Evolutionary conservation across 2,888 invertebrate genomes (phyloP).

Genomic region (Heliconius ethilla): DNA sequence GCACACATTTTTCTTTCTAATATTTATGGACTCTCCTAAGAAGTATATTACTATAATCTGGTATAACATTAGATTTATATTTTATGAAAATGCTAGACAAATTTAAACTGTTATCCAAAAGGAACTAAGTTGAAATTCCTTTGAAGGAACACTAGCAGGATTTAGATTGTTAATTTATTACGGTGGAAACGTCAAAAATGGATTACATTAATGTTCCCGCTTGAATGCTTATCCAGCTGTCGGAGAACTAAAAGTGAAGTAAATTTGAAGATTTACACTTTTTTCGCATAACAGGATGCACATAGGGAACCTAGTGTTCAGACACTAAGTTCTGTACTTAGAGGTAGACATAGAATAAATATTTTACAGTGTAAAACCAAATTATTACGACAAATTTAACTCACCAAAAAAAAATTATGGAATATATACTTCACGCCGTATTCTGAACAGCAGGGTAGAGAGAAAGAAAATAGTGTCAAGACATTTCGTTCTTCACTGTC

Average conservation of each 20-base stretch:
- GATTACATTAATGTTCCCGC: slow-evolving; percentile 21
- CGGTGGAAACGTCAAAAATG: slow-evolving; percentile 24
- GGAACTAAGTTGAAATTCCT: neutral
- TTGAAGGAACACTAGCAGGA: neutral
- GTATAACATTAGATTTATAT: slow-evolving; percentile 6
- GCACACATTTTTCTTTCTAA: slow-evolving; percentile 1
- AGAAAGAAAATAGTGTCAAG: neutral
- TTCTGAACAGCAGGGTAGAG: too few species aligned
- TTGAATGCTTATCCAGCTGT: neutral
- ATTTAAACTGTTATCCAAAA: neutral
- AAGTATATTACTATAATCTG: slow-evolving; percentile 7
- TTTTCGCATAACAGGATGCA: too few species aligned
- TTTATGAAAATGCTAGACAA: neutral
- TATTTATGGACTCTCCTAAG: slow-evolving; percentile 12
- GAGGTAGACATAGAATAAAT: too few species aligned
- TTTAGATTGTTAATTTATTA: slow-evolving; percentile 18
- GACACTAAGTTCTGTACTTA: too few species aligned
- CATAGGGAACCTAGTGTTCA: too few species aligned
- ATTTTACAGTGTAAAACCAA: too few species aligned
- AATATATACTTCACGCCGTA: too few species aligned
- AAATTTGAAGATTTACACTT: neutral
- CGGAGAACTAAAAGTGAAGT: neutral
- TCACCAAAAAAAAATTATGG: too few species aligned
- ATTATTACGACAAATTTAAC: too few species aligned
- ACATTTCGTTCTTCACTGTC: neutral